A percentile compares a stretch with the other conserved stretches of the same genome.
Evolutionary conservation across 2,797 vertebrate species (phyloP).

Genomic region (Leptodactylus fallax): DNA sequence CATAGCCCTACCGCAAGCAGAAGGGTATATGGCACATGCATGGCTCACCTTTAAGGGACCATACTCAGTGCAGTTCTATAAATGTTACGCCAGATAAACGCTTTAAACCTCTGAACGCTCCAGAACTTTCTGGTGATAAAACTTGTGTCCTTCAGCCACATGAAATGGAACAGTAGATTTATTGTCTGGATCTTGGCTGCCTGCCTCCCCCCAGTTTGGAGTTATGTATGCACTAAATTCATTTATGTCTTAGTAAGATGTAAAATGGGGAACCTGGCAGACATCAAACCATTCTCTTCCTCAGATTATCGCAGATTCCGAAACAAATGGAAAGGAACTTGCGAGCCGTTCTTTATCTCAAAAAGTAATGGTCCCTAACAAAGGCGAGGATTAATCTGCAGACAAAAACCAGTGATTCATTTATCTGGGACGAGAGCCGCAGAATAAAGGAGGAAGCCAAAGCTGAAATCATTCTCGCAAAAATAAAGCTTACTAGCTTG

Average conservation of each 20-base stretch:
- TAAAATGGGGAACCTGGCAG: slow-evolving; percentile 28
- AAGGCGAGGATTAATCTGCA: not conserved
- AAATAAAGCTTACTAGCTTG: too few species aligned
- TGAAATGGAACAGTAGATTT: not conserved
- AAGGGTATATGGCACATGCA: too few species aligned
- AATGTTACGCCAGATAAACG: too few species aligned
- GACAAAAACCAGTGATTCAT: slow-evolving; percentile 17
- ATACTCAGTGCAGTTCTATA: too few species aligned
- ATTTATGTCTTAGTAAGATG: slow-evolving; percentile 10
- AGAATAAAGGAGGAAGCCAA: slow-evolving; percentile 2
- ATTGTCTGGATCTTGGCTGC: not conserved
- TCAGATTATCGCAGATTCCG: slow-evolving; percentile 13
- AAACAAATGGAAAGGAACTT: slow-evolving; percentile 21
- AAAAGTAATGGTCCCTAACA: slow-evolving; percentile 28
- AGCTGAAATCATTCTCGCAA: not conserved
- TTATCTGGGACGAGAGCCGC: not conserved
- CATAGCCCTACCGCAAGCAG: not conserved
- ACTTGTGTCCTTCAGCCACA: not conserved
- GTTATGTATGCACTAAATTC: slow-evolving; percentile 41
- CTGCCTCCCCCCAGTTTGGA: slow-evolving; percentile 3
- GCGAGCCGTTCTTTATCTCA: not conserved
- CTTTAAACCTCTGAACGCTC: too few species aligned
- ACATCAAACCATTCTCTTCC: not conserved
- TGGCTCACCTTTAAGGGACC: too few species aligned
- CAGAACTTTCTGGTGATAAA: not conserved